phyloP scores from a whole-genome alignment of 2,888 invertebrate species.

The Trissoscelio sp. region DNA sequence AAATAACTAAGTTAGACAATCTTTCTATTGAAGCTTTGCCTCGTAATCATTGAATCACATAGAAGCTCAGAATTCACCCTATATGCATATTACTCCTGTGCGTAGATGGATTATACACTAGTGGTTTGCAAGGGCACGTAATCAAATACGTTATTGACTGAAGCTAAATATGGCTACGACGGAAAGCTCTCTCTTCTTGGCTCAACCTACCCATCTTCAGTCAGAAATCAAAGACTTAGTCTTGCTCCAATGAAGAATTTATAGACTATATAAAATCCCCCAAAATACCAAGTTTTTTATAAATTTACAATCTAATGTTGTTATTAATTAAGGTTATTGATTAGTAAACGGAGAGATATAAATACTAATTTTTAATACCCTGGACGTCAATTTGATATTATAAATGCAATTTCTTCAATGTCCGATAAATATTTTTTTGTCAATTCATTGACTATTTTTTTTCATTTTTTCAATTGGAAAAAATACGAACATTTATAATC shows the following conservation, averaged over 20 bases:
- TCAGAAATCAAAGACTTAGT: constrained; percentile 17
- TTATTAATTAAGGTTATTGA: no score
- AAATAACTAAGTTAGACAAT: constrained; percentile 6
- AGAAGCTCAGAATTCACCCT: constrained; percentile 44
- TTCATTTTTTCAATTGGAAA: no score
- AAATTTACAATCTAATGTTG: no score
- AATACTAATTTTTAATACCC: no score
- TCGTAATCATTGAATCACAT: constrained; percentile 60
- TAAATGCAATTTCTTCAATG: no score
- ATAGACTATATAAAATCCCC: constrained; percentile 13
- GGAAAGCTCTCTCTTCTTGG: constrained; percentile 69
- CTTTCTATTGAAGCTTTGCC: constrained; percentile 8
- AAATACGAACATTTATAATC: no score
- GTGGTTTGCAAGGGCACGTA: constrained; percentile 76
- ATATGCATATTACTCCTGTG: constrained; percentile 64
- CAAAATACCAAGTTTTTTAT: no score
- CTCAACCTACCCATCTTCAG: constrained; percentile 28
- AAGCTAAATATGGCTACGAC: constrained; percentile 66
- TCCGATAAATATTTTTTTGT: no score
- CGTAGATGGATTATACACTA: constrained; percentile 74
- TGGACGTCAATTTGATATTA: no score
- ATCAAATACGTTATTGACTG: constrained; percentile 73
- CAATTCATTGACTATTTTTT: no score
- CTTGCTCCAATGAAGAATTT: constrained; percentile 14
- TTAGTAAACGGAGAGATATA: no score